A percentile compares a stretch with the other conserved stretches of the same genome.
phyloP scores from a whole-genome alignment of 2,797 vertebrate genomes.

The Gobionotothen gibberifrons region DNA sequence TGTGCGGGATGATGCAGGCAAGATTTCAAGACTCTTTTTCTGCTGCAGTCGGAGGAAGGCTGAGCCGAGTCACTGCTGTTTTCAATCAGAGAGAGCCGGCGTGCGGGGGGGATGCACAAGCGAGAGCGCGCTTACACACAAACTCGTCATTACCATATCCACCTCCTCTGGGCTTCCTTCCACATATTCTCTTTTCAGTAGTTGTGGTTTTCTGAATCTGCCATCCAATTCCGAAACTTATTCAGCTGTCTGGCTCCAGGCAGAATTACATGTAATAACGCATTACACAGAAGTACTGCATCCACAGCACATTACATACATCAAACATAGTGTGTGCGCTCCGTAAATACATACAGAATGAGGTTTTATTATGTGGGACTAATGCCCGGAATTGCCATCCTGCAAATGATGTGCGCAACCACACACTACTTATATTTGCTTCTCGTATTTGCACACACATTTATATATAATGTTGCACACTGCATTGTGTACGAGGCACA shows the following conservation, averaged over 20 bases:
- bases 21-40: slow-evolving; percentile 25
- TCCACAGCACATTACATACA: slow-evolving; percentile 6
- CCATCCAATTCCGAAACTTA: slow-evolving; percentile 15
- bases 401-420: slow-evolving; percentile 17
- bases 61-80: slow-evolving; percentile 54
- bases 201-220: slow-evolving; percentile 30
- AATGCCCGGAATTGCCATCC: not conserved
- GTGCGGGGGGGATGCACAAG: slow-evolving; percentile 46
- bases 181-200: slow-evolving; percentile 23
- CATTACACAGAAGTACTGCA: not conserved
- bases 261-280: slow-evolving; percentile 41
- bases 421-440: not conserved
- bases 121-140: slow-evolving; percentile 8
- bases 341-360: not conserved
- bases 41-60: slow-evolving; percentile 22
- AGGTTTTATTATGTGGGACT: slow-evolving; percentile 18
- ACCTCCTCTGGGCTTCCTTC: slow-evolving; percentile 34
- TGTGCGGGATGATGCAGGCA: slow-evolving; percentile 16
- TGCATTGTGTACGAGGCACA: not conserved
- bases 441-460: not conserved
- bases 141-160: slow-evolving; percentile 13
- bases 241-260: slow-evolving; percentile 56
- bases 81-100: slow-evolving; percentile 59
- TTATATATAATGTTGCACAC: not conserved
- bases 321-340: not conserved